Conservation (phyloP, 1,140 invertebrate genomes). For the Drosophila aff. region DNA sequence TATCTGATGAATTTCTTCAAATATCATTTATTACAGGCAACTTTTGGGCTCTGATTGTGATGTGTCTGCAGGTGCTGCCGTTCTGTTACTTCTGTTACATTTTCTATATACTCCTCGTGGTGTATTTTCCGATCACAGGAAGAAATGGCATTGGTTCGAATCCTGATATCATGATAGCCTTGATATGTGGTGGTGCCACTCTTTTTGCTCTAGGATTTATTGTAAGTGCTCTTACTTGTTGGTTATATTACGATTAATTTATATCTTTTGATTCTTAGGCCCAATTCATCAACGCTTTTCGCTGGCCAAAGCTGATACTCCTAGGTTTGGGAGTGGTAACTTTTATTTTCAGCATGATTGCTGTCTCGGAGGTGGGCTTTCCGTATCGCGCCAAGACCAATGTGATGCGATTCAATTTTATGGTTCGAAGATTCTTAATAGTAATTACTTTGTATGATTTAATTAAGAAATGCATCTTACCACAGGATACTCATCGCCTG, state of each 20-base stretch:
- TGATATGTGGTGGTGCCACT: slow-evolving; percentile 85
- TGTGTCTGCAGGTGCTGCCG: slow-evolving; percentile 77
- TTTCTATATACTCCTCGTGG: slow-evolving; percentile 88
- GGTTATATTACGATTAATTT: not conserved
- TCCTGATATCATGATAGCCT: slow-evolving; percentile 87
- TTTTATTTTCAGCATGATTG: slow-evolving; percentile 87
- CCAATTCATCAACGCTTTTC: slow-evolving; percentile 72
- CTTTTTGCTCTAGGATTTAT: slow-evolving; percentile 70
- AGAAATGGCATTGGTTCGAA: slow-evolving; percentile 87
- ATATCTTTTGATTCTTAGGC: slow-evolving; percentile 23
- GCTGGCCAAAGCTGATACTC: slow-evolving; percentile 59
- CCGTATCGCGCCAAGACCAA: slow-evolving; percentile 90
- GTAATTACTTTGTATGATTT: not conserved
- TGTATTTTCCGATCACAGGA: slow-evolving; percentile 89
- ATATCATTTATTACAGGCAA: slow-evolving; percentile 70
- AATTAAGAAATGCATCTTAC: not conserved
- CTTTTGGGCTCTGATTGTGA: slow-evolving; percentile 87
- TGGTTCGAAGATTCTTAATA: slow-evolving; percentile 84
- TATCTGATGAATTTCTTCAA: too few relatives aligned
- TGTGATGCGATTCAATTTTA: slow-evolving; percentile 89
- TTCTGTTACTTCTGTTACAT: slow-evolving; percentile 87
- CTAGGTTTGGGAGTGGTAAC: slow-evolving; percentile 46
- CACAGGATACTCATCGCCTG: slow-evolving; percentile 87
- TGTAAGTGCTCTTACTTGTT: slow-evolving; percentile 17
- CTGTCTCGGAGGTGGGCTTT: slow-evolving; percentile 90